Evolutionary conservation across 2,888 invertebrate species (phyloP).

Genomic region (Oscheius sp.): DNA sequence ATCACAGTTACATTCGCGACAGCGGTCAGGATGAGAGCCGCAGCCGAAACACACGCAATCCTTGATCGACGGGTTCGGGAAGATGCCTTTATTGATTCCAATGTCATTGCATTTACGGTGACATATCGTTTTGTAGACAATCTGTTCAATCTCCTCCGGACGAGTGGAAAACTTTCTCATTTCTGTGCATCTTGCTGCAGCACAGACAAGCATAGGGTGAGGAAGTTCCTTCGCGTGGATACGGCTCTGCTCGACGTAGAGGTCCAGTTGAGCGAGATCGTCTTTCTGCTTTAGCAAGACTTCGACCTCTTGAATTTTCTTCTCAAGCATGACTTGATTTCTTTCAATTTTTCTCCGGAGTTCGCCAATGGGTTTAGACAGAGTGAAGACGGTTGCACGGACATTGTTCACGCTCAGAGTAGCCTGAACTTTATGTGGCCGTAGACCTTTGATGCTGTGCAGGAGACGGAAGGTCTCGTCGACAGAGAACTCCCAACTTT

Average conservation of each 20-base stretch:
- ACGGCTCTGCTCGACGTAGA: neutral
- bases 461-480: slow-evolving; percentile 7
- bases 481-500: neutral
- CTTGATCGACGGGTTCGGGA: too few relatives aligned
- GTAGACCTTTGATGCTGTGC: slow-evolving; percentile 1
- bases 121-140: too few relatives aligned
- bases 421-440: slow-evolving; percentile 9
- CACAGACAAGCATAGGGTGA: too few relatives aligned
- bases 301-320: slow-evolving; percentile 17
- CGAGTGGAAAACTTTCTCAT: too few relatives aligned
- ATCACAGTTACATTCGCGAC: neutral
- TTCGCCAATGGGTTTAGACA: slow-evolving; percentile 19
- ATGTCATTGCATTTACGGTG: too few relatives aligned
- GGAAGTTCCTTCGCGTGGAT: too few relatives aligned
- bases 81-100: too few relatives aligned
- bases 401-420: slow-evolving; percentile 30
- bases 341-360: slow-evolving; percentile 1
- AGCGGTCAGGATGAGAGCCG: too few relatives aligned
- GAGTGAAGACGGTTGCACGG: neutral
- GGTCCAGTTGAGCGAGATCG: neutral
- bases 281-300: neutral
- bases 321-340: neutral
- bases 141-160: too few relatives aligned
- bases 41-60: too few relatives aligned
- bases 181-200: too few relatives aligned